phyloP scores from a whole-genome alignment of 2,797 vertebrate species.

The Phyllotis vaccarum region DNA sequence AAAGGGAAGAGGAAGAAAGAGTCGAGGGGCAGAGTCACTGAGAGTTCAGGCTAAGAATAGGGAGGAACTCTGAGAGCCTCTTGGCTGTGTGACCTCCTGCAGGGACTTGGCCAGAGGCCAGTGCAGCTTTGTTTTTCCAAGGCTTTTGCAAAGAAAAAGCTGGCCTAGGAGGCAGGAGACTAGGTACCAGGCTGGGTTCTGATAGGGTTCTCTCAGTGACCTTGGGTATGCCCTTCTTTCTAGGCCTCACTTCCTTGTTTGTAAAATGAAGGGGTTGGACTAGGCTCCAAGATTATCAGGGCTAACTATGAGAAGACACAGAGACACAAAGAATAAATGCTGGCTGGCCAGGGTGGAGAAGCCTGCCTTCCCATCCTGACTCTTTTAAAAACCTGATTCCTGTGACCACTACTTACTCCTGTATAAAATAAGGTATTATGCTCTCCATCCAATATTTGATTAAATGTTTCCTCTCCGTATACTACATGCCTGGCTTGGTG shows the following conservation, averaged over 20 bases:
- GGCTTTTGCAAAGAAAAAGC: conserved; percentile 66
- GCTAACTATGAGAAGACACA: neutral
- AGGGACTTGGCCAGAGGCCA: conserved; percentile 82
- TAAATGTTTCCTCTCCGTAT: neutral
- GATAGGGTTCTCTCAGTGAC: neutral
- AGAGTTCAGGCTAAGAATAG: conserved; percentile 90
- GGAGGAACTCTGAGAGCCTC: conserved; percentile 83
- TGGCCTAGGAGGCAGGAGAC: conserved; percentile 3
- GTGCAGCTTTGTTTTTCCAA: conserved; percentile 72
- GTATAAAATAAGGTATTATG: neutral
- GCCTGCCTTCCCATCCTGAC: neutral
- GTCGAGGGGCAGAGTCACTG: conserved; percentile 84
- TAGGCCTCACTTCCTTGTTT: neutral
- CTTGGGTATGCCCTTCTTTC: neutral
- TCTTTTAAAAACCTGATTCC: neutral
- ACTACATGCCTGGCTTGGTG: neutral
- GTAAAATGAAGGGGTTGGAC: neutral
- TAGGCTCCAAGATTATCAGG: neutral
- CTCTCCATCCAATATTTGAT: neutral
- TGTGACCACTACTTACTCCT: neutral
- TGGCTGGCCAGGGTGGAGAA: neutral
- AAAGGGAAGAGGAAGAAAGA: conserved; percentile 31
- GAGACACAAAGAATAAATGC: neutral
- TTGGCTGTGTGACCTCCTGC: conserved; percentile 86
- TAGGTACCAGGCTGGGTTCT: conserved; percentile 15